These are phyloP conservation scores for Spinus olivaceus DNA, from an alignment of 2,797 vertebrate species.

Conservation along the genomic window DNA sequence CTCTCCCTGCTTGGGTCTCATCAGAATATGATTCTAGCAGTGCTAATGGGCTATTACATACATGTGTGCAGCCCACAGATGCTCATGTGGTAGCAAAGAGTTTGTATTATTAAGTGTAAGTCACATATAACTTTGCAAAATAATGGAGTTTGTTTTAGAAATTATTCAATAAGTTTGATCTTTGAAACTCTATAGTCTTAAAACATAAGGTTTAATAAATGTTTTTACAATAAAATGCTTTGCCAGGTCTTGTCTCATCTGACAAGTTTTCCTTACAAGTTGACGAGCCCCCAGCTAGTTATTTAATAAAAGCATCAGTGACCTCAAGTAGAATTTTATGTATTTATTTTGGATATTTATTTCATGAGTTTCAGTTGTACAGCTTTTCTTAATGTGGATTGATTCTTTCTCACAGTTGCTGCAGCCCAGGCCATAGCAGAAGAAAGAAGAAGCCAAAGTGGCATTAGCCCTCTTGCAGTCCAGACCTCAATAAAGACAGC, in stretches of 20 bases:
- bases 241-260: background rate
- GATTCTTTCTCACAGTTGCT: conserved; percentile 79
- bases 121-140: background rate
- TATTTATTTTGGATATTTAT: background rate
- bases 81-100: background rate
- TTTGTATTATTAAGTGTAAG: background rate
- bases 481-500: conserved; percentile 74
- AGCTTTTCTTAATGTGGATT: background rate
- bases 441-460: conserved; percentile 85
- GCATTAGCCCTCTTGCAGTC: conserved; percentile 70
- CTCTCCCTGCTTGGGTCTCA: background rate
- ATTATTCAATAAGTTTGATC: background rate
- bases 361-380: background rate
- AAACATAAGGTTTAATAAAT: background rate
- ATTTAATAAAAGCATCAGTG: background rate
- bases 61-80: background rate
- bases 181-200: background rate
- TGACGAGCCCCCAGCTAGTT: background rate
- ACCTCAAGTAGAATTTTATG: background rate
- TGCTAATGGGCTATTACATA: background rate
- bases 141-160: background rate
- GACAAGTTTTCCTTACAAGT: background rate
- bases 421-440: conserved; percentile 89
- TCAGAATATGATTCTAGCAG: background rate
- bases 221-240: background rate